Conservation (phyloP, 2,888 invertebrate species). For the Leptinotarsa rubiginosa region DNA sequence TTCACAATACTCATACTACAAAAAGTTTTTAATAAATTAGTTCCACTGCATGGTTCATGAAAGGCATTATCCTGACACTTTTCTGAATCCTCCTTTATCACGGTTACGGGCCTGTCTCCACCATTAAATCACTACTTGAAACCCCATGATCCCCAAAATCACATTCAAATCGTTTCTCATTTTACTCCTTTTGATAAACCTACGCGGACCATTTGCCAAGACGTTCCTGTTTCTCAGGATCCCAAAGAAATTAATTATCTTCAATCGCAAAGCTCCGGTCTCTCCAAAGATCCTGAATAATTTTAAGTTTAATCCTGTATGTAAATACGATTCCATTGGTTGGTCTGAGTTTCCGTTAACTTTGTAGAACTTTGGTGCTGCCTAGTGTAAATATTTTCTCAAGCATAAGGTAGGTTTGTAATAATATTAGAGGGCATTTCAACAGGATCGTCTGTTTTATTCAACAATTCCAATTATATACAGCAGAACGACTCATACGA, state of each 20-base stretch:
- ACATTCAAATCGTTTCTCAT: slow-evolving; percentile 8
- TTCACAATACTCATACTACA: too few relatives aligned
- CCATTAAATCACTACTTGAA: slow-evolving; percentile 2
- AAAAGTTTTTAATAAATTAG: too few relatives aligned
- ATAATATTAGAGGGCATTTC: slow-evolving; percentile 20
- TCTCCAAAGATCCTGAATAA: slow-evolving; percentile 20
- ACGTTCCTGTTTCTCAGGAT: neutral
- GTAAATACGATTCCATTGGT: slow-evolving; percentile 18
- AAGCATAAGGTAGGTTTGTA: slow-evolving; percentile 17
- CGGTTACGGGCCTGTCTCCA: neutral
- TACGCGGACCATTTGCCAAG: neutral
- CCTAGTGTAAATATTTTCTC: slow-evolving; percentile 11
- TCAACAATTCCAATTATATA: slow-evolving; percentile 16
- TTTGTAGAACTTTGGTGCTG: slow-evolving; percentile 14
- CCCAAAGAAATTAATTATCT: slow-evolving; percentile 17
- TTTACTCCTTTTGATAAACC: slow-evolving; percentile 1
- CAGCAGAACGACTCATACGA: neutral
- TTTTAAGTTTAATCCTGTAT: slow-evolving; percentile 19
- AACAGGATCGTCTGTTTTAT: slow-evolving; percentile 14
- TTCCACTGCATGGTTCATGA: too few relatives aligned
- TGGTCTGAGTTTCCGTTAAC: slow-evolving; percentile 6
- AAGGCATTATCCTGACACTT: too few relatives aligned
- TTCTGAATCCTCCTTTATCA: neutral
- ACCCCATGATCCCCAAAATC: neutral
- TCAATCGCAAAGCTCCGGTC: slow-evolving; percentile 3